These are phyloP conservation scores for Galerucella calmariensis DNA, from an alignment of 2,888 invertebrate species.

Conservation along the genomic window DNA sequence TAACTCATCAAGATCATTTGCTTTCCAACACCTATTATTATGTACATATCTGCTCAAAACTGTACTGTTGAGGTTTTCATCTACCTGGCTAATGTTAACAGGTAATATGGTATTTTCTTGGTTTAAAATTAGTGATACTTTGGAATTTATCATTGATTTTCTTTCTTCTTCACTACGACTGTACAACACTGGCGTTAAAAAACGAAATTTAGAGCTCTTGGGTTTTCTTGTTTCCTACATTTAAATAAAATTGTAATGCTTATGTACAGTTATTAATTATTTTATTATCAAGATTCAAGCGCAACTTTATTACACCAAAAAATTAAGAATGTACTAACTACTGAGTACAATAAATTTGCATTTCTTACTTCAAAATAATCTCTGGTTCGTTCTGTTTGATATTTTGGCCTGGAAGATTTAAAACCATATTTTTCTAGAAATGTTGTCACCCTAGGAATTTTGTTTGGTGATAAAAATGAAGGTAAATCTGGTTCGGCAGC, in stretches of 20 bases:
- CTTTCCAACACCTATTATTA: slow-evolving; percentile 22
- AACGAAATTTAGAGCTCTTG: slow-evolving; percentile 58
- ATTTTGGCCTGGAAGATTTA: slow-evolving; percentile 53
- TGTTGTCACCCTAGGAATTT: slow-evolving; percentile 62
- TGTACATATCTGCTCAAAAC: slow-evolving; percentile 39
- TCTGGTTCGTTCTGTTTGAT: slow-evolving; percentile 28
- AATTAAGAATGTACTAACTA: background rate
- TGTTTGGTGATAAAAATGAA: slow-evolving; percentile 37
- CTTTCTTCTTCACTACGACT: slow-evolving; percentile 59
- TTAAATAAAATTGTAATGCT: slow-evolving; percentile 18
- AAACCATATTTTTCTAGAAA: slow-evolving; percentile 75
- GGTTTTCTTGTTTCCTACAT: slow-evolving; percentile 48
- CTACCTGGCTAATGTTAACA: background rate
- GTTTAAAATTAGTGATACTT: slow-evolving; percentile 56
- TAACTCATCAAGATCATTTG: background rate
- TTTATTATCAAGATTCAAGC: too few species aligned
- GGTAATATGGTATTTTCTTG: slow-evolving; percentile 26
- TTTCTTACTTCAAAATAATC: slow-evolving; percentile 34
- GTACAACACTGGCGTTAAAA: slow-evolving; percentile 58
- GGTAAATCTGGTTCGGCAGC: slow-evolving; percentile 37
- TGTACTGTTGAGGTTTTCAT: slow-evolving; percentile 37
- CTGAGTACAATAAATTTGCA: slow-evolving; percentile 6
- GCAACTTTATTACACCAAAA: too few species aligned
- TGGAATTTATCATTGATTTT: slow-evolving; percentile 56
- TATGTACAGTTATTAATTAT: background rate